Evolutionary conservation across 2,797 vertebrate species (phyloP).

Genomic region (Mionectes olivaceus): DNA sequence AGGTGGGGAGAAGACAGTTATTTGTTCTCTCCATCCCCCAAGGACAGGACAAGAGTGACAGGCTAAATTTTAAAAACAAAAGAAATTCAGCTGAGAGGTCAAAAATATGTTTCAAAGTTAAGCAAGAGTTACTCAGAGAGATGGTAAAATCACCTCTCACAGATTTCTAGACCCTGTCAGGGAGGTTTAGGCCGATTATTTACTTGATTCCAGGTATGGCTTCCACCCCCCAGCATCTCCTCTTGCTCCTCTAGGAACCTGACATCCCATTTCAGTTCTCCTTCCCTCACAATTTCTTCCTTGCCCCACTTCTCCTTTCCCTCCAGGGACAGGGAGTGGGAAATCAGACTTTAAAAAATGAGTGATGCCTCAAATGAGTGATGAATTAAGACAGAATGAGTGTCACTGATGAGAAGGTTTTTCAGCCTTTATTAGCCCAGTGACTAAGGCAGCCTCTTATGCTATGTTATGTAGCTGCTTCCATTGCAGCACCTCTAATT

Average conservation of each 20-base stretch:
- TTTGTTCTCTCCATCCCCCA: not conserved
- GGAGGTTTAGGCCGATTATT: not conserved
- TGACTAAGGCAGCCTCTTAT: not conserved
- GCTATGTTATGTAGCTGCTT: not conserved
- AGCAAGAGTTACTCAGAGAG: not conserved
- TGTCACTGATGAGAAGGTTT: not conserved
- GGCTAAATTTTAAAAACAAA: not conserved
- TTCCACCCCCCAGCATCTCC: not conserved
- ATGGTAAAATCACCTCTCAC: not conserved
- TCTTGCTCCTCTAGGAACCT: not conserved
- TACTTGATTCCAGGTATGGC: not conserved
- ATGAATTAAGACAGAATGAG: not conserved
- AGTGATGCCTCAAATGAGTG: not conserved
- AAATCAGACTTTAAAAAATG: not conserved
- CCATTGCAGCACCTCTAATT: not conserved
- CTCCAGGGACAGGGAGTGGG: accelerated
- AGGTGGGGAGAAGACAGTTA: not conserved
- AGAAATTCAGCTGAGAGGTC: not conserved
- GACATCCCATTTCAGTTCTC: not conserved
- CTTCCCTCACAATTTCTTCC: not conserved
- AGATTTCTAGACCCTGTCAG: not conserved
- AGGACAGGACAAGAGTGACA: not conserved
- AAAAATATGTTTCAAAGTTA: not conserved
- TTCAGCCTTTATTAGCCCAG: not conserved
- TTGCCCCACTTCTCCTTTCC: not conserved